phyloP scores from a whole-genome alignment of 2,888 invertebrate species.

The Agonopterix heracliana region DNA sequence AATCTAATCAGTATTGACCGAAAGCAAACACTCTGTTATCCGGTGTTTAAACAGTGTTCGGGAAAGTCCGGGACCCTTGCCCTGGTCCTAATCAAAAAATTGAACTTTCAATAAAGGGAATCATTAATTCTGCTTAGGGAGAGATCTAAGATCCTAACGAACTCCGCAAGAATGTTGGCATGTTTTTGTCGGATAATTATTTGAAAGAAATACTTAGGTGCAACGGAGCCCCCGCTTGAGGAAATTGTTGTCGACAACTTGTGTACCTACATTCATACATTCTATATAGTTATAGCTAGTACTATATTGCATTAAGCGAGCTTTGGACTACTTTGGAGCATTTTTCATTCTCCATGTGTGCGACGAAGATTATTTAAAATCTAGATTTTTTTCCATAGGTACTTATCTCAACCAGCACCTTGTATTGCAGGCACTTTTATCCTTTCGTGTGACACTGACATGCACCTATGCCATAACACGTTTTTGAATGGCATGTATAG shows the following conservation, averaged over 20 bases:
- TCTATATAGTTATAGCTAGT: too few species aligned
- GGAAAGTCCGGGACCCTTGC: constrained; percentile 40
- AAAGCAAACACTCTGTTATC: constrained; percentile 68
- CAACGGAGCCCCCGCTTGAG: constrained; percentile 32
- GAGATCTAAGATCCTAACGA: constrained; percentile 56
- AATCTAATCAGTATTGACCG: constrained; percentile 65
- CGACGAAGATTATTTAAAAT: background rate
- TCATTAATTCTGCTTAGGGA: constrained; percentile 79
- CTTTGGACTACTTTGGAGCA: too few species aligned
- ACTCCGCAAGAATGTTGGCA: constrained; percentile 59
- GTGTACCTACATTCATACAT: background rate
- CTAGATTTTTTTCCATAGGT: too few species aligned
- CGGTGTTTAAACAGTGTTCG: constrained; percentile 66
- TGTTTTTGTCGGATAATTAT: constrained; percentile 69
- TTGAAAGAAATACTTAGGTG: constrained; percentile 45
- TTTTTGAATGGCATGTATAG: too few species aligned
- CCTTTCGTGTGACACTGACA: too few species aligned
- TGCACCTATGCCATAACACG: too few species aligned
- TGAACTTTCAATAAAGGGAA: constrained; percentile 83
- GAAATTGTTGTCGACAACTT: constrained; percentile 41
- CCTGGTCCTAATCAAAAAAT: constrained; percentile 79
- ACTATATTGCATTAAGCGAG: too few species aligned
- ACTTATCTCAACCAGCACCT: too few species aligned
- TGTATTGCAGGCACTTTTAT: too few species aligned
- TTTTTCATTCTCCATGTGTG: background rate